Percentiles rank a stretch among this genome's conserved stretches.
These are phyloP conservation scores for Microtus ochrogaster DNA, from an alignment of 2,113 vertebrate species.

Conservation along the genomic window DNA sequence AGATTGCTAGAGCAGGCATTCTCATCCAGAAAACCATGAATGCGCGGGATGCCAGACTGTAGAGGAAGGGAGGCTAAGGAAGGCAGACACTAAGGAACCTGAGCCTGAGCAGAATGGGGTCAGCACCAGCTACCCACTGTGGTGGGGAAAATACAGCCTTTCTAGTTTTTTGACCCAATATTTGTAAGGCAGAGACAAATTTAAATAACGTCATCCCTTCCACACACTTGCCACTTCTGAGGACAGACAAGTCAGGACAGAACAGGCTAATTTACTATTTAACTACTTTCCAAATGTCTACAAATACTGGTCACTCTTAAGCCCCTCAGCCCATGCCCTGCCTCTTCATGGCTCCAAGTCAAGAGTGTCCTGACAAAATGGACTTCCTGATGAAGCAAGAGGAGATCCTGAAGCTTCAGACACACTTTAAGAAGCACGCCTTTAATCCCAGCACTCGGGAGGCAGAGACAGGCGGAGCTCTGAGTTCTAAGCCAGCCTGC, in stretches of 20 bases:
- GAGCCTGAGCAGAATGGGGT: background rate
- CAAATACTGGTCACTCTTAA: background rate
- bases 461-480: background rate
- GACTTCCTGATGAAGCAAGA: background rate
- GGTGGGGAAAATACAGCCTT: background rate
- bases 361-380: background rate
- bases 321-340: background rate
- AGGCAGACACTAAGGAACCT: background rate
- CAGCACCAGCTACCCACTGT: background rate
- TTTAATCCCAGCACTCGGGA: background rate
- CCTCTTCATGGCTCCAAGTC: background rate
- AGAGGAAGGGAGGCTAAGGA: background rate
- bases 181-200: background rate
- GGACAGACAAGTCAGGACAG: background rate
- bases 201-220: background rate
- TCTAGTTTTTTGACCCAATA: background rate
- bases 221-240: background rate
- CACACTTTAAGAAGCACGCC: background rate
- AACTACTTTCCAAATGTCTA: background rate
- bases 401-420: background rate
- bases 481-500: background rate
- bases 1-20: background rate
- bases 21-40: too few species aligned
- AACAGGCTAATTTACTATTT: background rate
- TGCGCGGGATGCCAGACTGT: background rate